Evolutionary conservation across 2,888 invertebrate species (phyloP), one percentile per base, ranked within the genome.

Genomic region (Mythimna impura): DNA sequence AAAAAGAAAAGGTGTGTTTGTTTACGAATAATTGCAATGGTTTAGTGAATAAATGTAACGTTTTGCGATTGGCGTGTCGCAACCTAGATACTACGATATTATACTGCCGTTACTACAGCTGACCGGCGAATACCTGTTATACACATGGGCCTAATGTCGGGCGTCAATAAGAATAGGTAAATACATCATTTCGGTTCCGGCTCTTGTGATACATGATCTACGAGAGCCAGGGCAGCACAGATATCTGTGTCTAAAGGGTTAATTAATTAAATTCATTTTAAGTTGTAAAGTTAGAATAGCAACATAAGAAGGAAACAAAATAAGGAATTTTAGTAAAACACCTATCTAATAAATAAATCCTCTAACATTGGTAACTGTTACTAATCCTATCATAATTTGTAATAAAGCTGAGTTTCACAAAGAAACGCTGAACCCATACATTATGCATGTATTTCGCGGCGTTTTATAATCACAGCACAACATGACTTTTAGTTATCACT

Each of bases 21-120:
- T 72, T 63, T 69, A n/a, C 25, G 14, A 70, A 40, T 65, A 78
- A 34, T 78, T 62, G 72, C 43, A 67, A 78, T 80, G 71, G 50
- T 73, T 54, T 71, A 67, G 65, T 78, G 83, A 30, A 72, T 78
- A 69, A 66, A 36, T 82, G 79, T 80, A 58, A 68, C 79, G 54
- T 77, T 77, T 71, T 57, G 40, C 55, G 34, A 72, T n/a, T 62
- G 57, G 57, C 40, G 50, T 50, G 79, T 30, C 54, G 36, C 68
- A 78, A 78, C 83, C 72, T 17, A 66, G 58, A 66, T 71, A 63
- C 50, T 68, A 10, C 50, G 20, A 36, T 70, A 61, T 65, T 71
- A 64, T 78, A 54, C 50, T 50, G n/a, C 52, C 36, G 40, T n/a
- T 34, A 71, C 55, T 77, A 7, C 70, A 67, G 64, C 69, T 66